Evolutionary conservation across 2,888 invertebrate species (phyloP).

Genomic region (Epinotia brunnichana): DNA sequence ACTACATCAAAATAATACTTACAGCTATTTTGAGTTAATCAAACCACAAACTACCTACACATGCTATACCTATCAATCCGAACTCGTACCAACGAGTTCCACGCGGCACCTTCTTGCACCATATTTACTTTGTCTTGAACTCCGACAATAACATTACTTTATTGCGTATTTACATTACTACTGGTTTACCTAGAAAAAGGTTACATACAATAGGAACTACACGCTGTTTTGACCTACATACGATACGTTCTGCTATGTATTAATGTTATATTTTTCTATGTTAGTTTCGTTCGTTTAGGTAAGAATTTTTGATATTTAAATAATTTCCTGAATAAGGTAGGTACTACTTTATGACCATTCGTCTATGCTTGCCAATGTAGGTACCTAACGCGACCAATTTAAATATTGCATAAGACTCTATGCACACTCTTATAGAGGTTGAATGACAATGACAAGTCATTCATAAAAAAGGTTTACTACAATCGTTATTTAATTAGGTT

Average conservation of each 20-base stretch:
- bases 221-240: slow-evolving; percentile 20
- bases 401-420: too few species aligned
- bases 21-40: neutral
- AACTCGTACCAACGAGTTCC: slow-evolving; percentile 14
- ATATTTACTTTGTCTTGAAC: slow-evolving; percentile 17
- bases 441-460: too few species aligned
- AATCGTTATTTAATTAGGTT: too few species aligned
- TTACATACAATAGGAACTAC: neutral
- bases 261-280: neutral
- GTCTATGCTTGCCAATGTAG: too few species aligned
- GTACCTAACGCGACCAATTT: too few species aligned
- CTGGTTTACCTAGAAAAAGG: slow-evolving; percentile 26
- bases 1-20: neutral
- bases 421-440: too few species aligned
- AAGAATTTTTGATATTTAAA: too few species aligned
- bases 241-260: neutral
- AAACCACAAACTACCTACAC: neutral
- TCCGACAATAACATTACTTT: slow-evolving; percentile 13
- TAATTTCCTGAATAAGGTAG: too few species aligned
- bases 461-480: too few species aligned
- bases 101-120: slow-evolving; percentile 15
- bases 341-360: too few species aligned
- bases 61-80: neutral
- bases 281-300: neutral
- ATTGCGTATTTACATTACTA: slow-evolving; percentile 2